phyloP scores from a whole-genome alignment of 2,888 invertebrate genomes.

The Tethea ocularis region DNA sequence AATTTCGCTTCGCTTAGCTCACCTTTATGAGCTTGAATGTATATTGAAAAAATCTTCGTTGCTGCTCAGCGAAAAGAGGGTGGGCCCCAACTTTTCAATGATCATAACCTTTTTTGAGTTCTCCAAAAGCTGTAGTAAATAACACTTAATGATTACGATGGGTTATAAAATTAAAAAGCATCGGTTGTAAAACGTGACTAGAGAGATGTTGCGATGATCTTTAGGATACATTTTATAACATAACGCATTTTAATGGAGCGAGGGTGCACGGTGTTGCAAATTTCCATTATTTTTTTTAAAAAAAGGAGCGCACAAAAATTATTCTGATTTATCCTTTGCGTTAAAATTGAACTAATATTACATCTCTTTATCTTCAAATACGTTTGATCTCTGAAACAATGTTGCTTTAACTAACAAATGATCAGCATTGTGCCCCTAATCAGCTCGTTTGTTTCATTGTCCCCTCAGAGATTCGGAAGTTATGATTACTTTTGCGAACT shows the following conservation, averaged over 20 bases:
- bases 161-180: conserved; percentile 54
- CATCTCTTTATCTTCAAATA: not conserved
- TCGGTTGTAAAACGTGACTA: conserved; percentile 37
- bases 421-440: conserved; percentile 4
- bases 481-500: conserved; percentile 38
- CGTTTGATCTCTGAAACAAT: conserved; percentile 4
- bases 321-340: not conserved
- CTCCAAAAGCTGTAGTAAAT: conserved; percentile 21
- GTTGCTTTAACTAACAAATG: conserved; percentile 5
- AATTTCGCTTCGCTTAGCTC: conserved; percentile 44
- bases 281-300: not conserved
- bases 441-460: not conserved
- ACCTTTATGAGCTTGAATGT: conserved; percentile 31
- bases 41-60: conserved; percentile 15
- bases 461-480: conserved; percentile 29
- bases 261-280: not conserved
- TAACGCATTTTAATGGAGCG: conserved; percentile 4
- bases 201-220: conserved; percentile 25
- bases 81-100: conserved; percentile 21
- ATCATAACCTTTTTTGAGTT: conserved; percentile 20
- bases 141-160: conserved; percentile 41
- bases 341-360: not conserved
- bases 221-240: conserved; percentile 35
- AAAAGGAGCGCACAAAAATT: not conserved
- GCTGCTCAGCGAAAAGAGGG: conserved; percentile 1